Conservation (phyloP, 2,113 vertebrate species). For the Tragelaphus strepsiceros region DNA sequence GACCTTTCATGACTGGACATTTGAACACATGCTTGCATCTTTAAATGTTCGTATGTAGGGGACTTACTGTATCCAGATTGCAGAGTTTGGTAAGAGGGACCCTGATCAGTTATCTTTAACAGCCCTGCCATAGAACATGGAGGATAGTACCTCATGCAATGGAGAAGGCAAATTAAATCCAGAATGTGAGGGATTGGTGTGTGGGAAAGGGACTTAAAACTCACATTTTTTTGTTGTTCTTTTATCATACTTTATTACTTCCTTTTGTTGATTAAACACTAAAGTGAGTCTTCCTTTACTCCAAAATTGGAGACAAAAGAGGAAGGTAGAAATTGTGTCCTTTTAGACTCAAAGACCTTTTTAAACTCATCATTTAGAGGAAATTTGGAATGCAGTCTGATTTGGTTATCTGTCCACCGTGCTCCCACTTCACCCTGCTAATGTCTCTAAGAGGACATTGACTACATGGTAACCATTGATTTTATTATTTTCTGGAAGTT, state of each 20-base stretch:
- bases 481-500: slow-evolving; percentile 19
- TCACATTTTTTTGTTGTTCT: not conserved
- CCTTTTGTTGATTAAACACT: not conserved
- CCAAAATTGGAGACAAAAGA: not conserved
- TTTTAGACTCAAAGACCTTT: not conserved
- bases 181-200: not conserved
- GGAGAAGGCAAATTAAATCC: slow-evolving; percentile 13
- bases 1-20: not conserved
- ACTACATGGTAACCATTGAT: not conserved
- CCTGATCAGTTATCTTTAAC: not conserved
- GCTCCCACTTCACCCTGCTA: not conserved
- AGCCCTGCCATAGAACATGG: not conserved
- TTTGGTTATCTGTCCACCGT: not conserved
- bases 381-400: slow-evolving; percentile 4
- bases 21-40: not conserved
- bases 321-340: not conserved
- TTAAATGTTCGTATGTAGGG: not conserved
- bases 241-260: not conserved
- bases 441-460: not conserved
- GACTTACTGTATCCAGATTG: not conserved
- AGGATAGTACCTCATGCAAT: not conserved
- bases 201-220: not conserved
- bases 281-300: not conserved
- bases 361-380: not conserved
- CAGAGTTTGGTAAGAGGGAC: not conserved